Percentiles rank a stretch among this genome's conserved stretches.
Conservation (phyloP, 2,113 vertebrate species). For the Poeciliopsis turrubarensis region DNA sequence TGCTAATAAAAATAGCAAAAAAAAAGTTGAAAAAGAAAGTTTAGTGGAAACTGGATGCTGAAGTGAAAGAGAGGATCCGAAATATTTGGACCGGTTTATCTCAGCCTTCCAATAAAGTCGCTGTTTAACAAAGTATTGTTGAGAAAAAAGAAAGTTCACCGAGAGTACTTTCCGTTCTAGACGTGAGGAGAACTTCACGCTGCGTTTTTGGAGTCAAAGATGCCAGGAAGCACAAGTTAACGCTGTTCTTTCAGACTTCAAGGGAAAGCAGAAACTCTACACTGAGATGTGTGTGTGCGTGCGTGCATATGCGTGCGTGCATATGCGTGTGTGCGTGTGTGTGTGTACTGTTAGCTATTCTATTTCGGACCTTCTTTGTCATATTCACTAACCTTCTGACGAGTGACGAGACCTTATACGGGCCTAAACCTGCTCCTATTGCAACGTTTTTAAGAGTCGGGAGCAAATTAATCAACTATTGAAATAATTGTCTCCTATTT, state of each 20-base stretch:
- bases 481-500: too few species aligned
- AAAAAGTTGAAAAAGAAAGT: neutral
- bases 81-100: neutral
- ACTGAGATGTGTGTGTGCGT: conserved; percentile 1
- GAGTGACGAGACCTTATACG: too few species aligned
- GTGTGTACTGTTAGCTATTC: neutral
- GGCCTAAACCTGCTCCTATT: too few species aligned
- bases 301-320: neutral
- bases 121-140: conserved; percentile 22
- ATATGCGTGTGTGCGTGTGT: neutral
- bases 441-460: too few species aligned
- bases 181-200: neutral
- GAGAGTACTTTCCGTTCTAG: neutral
- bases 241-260: conserved; percentile 2
- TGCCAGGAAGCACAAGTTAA: neutral
- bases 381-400: neutral
- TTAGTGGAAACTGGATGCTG: conserved; percentile 10
- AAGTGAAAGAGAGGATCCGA: neutral
- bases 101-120: neutral
- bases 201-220: conserved; percentile 17
- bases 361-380: neutral
- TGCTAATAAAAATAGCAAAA: conserved; percentile 14
- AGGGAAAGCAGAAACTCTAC: conserved; percentile 22
- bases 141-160: conserved; percentile 3
- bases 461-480: too few species aligned